Evolutionary conservation across 2,797 vertebrate genomes (phyloP).

Genomic region (Galago senegalensis): DNA sequence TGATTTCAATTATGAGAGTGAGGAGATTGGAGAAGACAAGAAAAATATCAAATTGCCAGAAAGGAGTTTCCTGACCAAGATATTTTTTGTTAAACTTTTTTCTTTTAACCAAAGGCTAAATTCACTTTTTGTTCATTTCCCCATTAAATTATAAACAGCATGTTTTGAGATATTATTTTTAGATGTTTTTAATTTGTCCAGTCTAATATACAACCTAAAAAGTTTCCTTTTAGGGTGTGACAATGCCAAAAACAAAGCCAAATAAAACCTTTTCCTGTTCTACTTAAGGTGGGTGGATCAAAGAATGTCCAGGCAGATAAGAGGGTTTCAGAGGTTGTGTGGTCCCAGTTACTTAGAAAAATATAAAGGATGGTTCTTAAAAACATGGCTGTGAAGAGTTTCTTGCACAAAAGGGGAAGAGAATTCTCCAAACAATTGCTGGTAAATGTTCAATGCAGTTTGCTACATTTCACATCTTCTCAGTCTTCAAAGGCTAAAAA

Average conservation of each 20-base stretch:
- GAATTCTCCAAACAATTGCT: slow-evolving; percentile 49
- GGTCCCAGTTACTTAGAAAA: not conserved
- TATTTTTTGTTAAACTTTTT: not conserved
- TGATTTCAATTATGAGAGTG: slow-evolving; percentile 8
- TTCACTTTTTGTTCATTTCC: slow-evolving; percentile 49
- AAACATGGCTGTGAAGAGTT: not conserved
- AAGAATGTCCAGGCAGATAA: slow-evolving; percentile 68
- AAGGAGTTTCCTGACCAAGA: slow-evolving; percentile 13
- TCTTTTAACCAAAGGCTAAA: slow-evolving; percentile 28
- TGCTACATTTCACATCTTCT: slow-evolving; percentile 67
- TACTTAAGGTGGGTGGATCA: slow-evolving; percentile 73
- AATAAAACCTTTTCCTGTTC: slow-evolving; percentile 86
- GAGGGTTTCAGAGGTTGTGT: not conserved
- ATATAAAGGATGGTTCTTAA: slow-evolving; percentile 14
- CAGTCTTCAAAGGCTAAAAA: slow-evolving; percentile 58
- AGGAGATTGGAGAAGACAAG: not conserved
- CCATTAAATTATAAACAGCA: slow-evolving; percentile 49
- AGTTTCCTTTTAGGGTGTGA: slow-evolving; percentile 61
- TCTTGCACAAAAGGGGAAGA: slow-evolving; percentile 33
- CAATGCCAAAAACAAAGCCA: slow-evolving; percentile 81
- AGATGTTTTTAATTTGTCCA: slow-evolving; percentile 72
- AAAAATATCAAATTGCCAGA: not conserved
- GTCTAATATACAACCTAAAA: slow-evolving; percentile 67
- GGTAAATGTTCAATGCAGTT: slow-evolving; percentile 52
- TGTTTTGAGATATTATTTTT: slow-evolving; percentile 70